Percentiles rank a stretch among this genome's conserved stretches.
Evolutionary conservation across 2,113 vertebrate species (phyloP).

Genomic region (Nothoprocta perdicaria): DNA sequence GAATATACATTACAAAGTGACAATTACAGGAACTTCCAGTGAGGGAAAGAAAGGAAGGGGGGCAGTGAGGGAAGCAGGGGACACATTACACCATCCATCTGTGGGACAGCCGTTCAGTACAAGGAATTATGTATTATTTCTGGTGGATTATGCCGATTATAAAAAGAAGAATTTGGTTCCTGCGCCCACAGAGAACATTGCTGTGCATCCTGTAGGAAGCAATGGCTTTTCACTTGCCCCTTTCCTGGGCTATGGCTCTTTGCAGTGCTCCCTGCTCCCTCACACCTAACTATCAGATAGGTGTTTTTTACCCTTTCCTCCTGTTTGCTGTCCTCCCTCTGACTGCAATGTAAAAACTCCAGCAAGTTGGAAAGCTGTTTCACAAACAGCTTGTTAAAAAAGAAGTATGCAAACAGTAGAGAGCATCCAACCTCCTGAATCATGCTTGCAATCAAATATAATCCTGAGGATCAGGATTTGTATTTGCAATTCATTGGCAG

Average conservation of each 20-base stretch:
- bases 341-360: not conserved
- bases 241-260: not conserved
- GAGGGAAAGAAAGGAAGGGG: slow-evolving; percentile 62
- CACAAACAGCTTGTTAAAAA: not conserved
- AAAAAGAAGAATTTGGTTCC: slow-evolving; percentile 76
- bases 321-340: not conserved
- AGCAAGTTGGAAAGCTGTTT: not conserved
- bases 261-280: not conserved
- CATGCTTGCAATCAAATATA: not conserved
- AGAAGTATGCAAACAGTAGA: not conserved
- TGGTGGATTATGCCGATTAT: slow-evolving; percentile 83
- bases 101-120: slow-evolving; percentile 82
- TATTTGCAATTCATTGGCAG: not conserved
- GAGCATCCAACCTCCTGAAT: not conserved
- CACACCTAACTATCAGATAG: rapidly evolving
- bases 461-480: not conserved
- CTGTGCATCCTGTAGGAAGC: slow-evolving; percentile 70
- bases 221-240: slow-evolving; percentile 65
- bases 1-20: slow-evolving; percentile 78
- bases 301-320: not conserved
- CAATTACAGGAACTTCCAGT: slow-evolving; percentile 70
- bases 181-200: slow-evolving; percentile 49
- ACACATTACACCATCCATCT: slow-evolving; percentile 82
- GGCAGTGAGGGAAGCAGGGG: slow-evolving; percentile 32
- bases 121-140: slow-evolving; percentile 82